Conservation (phyloP, 2,113 vertebrate species). For the Python bivittatus region DNA sequence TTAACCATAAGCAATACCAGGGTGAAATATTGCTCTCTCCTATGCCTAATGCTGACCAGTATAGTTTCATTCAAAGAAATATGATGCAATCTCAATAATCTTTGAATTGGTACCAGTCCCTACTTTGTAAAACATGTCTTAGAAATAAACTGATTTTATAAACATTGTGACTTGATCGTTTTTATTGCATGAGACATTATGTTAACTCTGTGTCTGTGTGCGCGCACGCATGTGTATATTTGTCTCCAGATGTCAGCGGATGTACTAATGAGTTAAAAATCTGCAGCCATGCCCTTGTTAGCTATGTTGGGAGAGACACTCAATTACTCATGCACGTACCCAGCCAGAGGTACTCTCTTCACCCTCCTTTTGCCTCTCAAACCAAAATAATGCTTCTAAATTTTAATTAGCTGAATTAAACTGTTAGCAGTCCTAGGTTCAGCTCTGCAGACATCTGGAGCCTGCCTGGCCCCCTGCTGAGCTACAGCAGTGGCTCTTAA, state of each 20-base stretch:
- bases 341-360: neutral
- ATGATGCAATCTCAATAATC: neutral
- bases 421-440: neutral
- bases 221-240: too few species aligned
- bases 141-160: constrained; percentile 9
- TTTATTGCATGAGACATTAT: neutral
- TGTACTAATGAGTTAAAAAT: neutral
- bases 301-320: neutral
- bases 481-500: constrained; percentile 8
- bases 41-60: neutral
- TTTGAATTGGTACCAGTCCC: neutral
- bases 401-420: neutral
- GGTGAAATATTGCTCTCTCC: neutral
- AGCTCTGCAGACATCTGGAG: constrained; percentile 18
- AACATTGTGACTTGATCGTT: neutral
- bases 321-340: neutral
- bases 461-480: neutral
- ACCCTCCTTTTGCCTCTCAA: neutral
- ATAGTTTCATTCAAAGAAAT: neutral
- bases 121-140: neutral
- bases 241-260: neutral
- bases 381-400: neutral
- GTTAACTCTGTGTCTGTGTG: neutral
- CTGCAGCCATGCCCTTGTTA: neutral
- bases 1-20: neutral